phyloP scores from a whole-genome alignment of 2,888 invertebrate species.

The Spisula subtruncata region DNA sequence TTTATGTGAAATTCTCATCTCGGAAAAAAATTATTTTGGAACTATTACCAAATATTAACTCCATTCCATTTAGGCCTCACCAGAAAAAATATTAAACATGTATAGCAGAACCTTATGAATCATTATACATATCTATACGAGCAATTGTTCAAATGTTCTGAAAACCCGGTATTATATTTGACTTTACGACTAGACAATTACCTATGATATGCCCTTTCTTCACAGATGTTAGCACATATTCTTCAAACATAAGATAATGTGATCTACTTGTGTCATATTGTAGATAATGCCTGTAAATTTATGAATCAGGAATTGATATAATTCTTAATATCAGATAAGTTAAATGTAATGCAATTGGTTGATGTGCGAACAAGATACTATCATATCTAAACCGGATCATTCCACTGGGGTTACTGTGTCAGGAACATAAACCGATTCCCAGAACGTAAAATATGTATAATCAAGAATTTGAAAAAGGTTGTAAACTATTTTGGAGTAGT shows the following conservation, averaged over 20 bases:
- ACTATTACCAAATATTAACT: too few relatives aligned
- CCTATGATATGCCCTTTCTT: neutral
- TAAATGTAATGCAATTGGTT: neutral
- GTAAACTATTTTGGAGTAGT: too few relatives aligned
- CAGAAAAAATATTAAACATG: too few relatives aligned
- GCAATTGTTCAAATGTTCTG: too few relatives aligned
- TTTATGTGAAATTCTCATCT: too few relatives aligned
- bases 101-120: too few relatives aligned
- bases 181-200: neutral
- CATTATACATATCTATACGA: too few relatives aligned
- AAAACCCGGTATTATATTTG: neutral
- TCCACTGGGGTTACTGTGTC: neutral
- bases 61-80: too few relatives aligned
- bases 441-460: too few relatives aligned
- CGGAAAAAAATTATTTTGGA: too few relatives aligned
- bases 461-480: too few relatives aligned
- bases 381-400: neutral
- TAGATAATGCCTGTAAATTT: neutral
- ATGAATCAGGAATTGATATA: neutral
- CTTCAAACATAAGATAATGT: neutral
- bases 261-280: neutral
- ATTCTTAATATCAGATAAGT: neutral
- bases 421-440: neutral
- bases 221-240: neutral
- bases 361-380: neutral